Evolutionary conservation across 1,140 invertebrate species (phyloP), one percentile per base, ranked within the genome.

Genomic region (Euborellia annulipes): DNA sequence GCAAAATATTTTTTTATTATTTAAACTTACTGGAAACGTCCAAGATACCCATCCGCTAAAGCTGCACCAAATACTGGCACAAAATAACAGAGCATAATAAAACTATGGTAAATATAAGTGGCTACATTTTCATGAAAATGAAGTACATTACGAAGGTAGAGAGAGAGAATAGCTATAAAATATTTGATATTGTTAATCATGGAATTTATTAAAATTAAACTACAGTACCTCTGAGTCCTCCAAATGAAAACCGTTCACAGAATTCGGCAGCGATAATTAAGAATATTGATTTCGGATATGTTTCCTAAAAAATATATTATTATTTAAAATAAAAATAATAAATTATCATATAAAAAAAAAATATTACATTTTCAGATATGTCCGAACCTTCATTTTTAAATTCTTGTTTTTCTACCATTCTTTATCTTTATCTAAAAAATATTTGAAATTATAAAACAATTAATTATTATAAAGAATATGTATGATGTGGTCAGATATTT

Each of bases 191-290:
- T 22, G 19, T 23, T 8, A 16, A 16, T 18, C 13, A 42, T 3
- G 41, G 23, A 14, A 6, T 7, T 6, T 37, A 14, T 18, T 18
- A 6, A n/a, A 37, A 16, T 38, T 13, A 38, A n/a, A n/a, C n/a
- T 50, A 68, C 72, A 68, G n/a, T 63, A 86, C 84, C 79, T 74
- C 79, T 70, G 64, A 88, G 72, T 37, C 86, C 86, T 70, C 86
- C 90, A 63, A 80, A 90, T 9, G 78, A 85, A 64, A 90, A 90
- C 53, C 86, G 64, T 64, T 90, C 86, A 59, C 85, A 90, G 62
- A 90, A 87, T 62, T 91, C 86, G 54, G 80, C 85, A n/a, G 74
- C 76, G 44, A 90, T 70, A 48, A 90, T 89, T 62, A 85, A 85
- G 61, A 82, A 79, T 48, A 85, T 73, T 3, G 78, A 71, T 48